Evolutionary conservation across 2,797 vertebrate genomes (phyloP), one percentile per base, ranked within the genome.

Genomic region (Zenarchopterus dispar): DNA sequence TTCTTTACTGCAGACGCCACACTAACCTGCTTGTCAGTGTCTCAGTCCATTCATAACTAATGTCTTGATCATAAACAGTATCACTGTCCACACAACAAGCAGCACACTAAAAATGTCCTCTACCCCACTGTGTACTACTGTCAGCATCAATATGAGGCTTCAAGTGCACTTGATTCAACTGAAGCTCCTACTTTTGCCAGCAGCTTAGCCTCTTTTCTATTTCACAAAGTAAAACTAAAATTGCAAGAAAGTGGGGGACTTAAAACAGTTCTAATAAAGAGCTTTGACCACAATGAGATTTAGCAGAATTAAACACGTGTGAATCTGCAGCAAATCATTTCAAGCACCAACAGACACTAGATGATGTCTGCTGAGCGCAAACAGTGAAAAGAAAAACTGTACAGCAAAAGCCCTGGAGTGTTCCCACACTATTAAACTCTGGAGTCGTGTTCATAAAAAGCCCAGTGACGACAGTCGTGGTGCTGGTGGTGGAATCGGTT

Each of bases 391-490:
- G 22, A 67, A 78, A 15, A 4, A 15, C 9, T 41, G 51, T 31
- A 47, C 42, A 51, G 58, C 21, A 26, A 39, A 51, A 72, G 17
- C 57, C 22, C 59, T 46, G 33, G 63, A 72, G 70, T 68, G 70
- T 82, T 84, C 75, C 75, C 62, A 22, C 42, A 13, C 45, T 26
- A 17, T 61, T 67, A 82, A 77, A 33, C 48, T 23, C 45, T 58
- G 47, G 74, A 74, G 48, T 2, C 9, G 22, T 59, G 55, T 81
- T 82, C 73, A 61, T 71, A 79, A 69, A 86, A 84, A 75, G 61
- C 67, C 31, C 43, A 26, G 69, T 85, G 80, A 88, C 74, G 82
- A 84, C 77, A 80, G 77, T 51, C 8, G 59, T 41, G 73, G 77
- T 63, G 73, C 75, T 62, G 72, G 67, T 56, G 69, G 78, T 75